Evolutionary conservation across 2,888 invertebrate genomes (phyloP).

Genomic region (Chesias legatella): DNA sequence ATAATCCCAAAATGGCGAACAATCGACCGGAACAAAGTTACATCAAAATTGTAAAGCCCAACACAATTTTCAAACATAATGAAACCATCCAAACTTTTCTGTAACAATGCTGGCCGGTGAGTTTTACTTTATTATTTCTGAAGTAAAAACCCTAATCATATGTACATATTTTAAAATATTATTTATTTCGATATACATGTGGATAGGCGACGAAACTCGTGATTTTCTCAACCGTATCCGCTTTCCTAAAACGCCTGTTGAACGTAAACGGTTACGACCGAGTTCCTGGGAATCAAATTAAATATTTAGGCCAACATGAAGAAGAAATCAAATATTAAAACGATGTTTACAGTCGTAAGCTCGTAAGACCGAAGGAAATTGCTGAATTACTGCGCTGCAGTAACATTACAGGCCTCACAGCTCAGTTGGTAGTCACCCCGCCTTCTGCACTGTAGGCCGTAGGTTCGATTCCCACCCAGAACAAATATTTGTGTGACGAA

Average conservation of each 20-base stretch:
- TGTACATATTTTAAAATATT: conserved; percentile 2
- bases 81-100: conserved; percentile 31
- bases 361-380: conserved; percentile 20
- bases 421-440: too few species aligned
- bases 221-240: conserved; percentile 14
- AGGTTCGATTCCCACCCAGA: too few species aligned
- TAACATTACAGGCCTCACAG: too few species aligned
- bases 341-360: conserved; percentile 21
- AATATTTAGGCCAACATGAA: conserved; percentile 26
- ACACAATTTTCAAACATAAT: conserved; percentile 25
- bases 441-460: too few species aligned
- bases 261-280: conserved; percentile 25
- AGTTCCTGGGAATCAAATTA: conserved; percentile 25
- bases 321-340: conserved; percentile 31
- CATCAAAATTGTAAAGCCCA: conserved; percentile 9
- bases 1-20: conserved; percentile 4
- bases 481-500: too few species aligned
- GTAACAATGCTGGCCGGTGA: conserved; percentile 23
- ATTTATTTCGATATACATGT: neutral
- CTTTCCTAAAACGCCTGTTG: conserved; percentile 17
- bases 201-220: conserved; percentile 4
- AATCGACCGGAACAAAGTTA: conserved; percentile 11
- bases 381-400: conserved; percentile 8
- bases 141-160: conserved; percentile 11
- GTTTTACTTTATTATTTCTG: conserved; percentile 24